These are phyloP conservation scores for Neocrepidodera transversa DNA, from an alignment of 2,888 invertebrate species.

Conservation along the genomic window DNA sequence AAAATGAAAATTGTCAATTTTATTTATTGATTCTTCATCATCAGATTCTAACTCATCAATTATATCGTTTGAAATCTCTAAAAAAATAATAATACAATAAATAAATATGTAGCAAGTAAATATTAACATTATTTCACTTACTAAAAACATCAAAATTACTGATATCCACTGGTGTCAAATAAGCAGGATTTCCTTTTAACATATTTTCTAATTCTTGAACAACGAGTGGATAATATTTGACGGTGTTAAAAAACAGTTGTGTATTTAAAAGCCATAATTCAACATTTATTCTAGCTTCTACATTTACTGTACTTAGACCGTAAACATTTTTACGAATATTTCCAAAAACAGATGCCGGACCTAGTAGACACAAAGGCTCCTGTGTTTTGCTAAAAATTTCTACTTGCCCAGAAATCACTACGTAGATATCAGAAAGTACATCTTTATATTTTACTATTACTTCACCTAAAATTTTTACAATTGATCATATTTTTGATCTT, in stretches of 20 bases:
- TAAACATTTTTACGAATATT: slow-evolving; percentile 25
- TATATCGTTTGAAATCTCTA: not conserved
- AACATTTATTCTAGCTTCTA: slow-evolving; percentile 32
- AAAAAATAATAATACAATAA: not conserved
- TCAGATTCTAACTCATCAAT: slow-evolving; percentile 12
- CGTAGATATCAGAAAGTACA: slow-evolving; percentile 31
- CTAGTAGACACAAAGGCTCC: slow-evolving; percentile 18
- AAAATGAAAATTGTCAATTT: slow-evolving; percentile 23
- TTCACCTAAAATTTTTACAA: slow-evolving; percentile 26
- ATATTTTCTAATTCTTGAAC: slow-evolving; percentile 15
- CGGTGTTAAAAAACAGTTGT: slow-evolving; percentile 22
- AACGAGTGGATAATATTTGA: slow-evolving; percentile 24
- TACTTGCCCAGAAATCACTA: slow-evolving; percentile 31
- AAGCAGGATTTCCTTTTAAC: slow-evolving; percentile 16
- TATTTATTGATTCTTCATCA: not conserved
- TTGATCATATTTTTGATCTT: not conserved
- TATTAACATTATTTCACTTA: not conserved
- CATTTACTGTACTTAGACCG: slow-evolving; percentile 13
- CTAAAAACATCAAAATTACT: slow-evolving; percentile 9
- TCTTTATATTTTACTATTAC: slow-evolving; percentile 31
- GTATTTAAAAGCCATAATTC: slow-evolving; percentile 29
- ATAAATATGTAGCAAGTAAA: not conserved
- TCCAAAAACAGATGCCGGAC: slow-evolving; percentile 31
- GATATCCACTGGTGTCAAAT: slow-evolving; percentile 9
- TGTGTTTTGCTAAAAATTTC: slow-evolving; percentile 28